Evolutionary conservation across 2,888 invertebrate species (phyloP), one percentile per base, ranked within the genome.

Genomic region (Miltochrista miniata): DNA sequence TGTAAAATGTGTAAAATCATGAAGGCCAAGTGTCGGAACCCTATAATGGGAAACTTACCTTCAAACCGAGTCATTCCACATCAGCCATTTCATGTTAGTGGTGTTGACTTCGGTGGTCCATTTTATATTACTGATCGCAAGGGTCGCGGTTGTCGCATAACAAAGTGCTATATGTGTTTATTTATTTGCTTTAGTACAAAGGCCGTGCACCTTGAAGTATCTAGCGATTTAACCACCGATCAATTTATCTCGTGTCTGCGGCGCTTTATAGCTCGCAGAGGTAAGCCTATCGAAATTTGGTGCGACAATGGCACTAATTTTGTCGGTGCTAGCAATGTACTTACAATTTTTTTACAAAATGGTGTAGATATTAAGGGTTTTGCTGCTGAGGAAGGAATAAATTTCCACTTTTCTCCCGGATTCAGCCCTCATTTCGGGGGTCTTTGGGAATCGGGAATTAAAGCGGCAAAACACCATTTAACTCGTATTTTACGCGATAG

Each of bases 211-310:
- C 34, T 35, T 35, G 34, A 35, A 35, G 34, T 35, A 35, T 8
- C 12, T 12, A 35, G 34, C 12, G 34, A 35, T 35, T 7, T 35
- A 12, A 35, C 34, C 11, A 35, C 34, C 1, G 34, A 35, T 12
- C 11, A 11, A 2, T 35, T 35, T 35, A 35, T 35, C 12, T 12
- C 12, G 7, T 35, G 34, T 35, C 34, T 35, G 12, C 34, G 34
- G 34, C n/a, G 44, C 2, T 44, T n/a, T n/a, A 44, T 44, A 7
- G 34, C 44, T n/a, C 34, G 44, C n/a, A 44, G 44, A 35, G 44
- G 44, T 8, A 43, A 43, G 14, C 43, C 43, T 11, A 14, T 14
- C 3, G 12, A 43, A 7, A 4, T 43, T 10, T 33, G 14, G 8
- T 15, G 43, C 18, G 43, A 43, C 13, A 43, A 43, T n/a, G 33